Base-by-base conservation (phyloP, 2,113 vertebrate genomes). In the Hydrochoerus hydrochaeris region DNA sequence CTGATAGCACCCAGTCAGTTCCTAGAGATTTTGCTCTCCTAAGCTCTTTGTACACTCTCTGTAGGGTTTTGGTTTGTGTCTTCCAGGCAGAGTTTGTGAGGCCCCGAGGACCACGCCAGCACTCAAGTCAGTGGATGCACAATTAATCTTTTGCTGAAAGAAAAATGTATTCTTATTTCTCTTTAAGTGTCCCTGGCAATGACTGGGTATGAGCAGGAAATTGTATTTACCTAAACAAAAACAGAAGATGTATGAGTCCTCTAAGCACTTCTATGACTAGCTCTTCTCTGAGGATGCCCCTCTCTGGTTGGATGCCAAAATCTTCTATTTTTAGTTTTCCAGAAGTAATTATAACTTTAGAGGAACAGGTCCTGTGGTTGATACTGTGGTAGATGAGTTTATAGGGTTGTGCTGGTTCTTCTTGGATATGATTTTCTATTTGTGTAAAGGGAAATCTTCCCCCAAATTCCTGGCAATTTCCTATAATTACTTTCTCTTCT, bases 151-250 rank as follows among this genome's bases (percentile, higher is more conserved):
- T 84, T n/a, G 32, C 58, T 3, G n/a, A 92, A 82, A 95, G 88
- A 94, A 97, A 97, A 95, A 87, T 19, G 38, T 62, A 90, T 94
- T 95, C 63, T n/a, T 92, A 49, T 93, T 96, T 96, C 38, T 90
- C 77, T 88, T 85, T 30, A 20, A 85, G 81, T 73, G 54, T 90
- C 92, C 94, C 81, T 92, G 95, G 85, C 69, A 88, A 65, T 30
- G 7, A 32, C 58, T 54, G 88, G 90, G 77, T 0, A 1, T 90
- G 90, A 95, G 75, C 84, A 94, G 95, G 38, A 85, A 26, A 60
- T 78, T 38, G 46, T 90, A 82, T 95, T 94, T 80, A 91, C 81
- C 94, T 92, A 90, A 94, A 96, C 92, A 92, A 78, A 94, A 88
- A 17, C 86, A 85, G 87, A 95, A 95, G 85, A 92, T 67, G 30